Percentiles rank a stretch among this genome's conserved stretches.
Evolutionary conservation across 53 echinoderm and acorn worm species (phyloP).

Genomic region (Antedon mediterranea): DNA sequence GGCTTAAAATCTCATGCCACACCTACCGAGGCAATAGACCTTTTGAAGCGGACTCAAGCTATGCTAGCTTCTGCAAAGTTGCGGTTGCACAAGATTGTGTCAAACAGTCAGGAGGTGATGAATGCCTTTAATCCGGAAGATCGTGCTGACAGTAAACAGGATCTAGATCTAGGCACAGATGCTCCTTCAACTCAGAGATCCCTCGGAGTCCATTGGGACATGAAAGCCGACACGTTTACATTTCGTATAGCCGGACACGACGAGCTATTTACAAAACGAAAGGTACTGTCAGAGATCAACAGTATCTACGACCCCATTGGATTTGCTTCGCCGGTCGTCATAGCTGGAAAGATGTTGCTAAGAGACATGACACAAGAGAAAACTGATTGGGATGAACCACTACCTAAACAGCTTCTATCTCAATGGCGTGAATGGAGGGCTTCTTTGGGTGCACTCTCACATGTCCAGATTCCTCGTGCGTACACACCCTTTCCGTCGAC

Average conservation of each 20-base stretch:
- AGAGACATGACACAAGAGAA: no score
- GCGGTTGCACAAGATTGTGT: slow-evolving; percentile 32
- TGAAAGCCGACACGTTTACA: neutral
- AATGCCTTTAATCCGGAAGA: slow-evolving; percentile 10
- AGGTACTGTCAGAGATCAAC: no score
- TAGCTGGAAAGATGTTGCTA: no score
- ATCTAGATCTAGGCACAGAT: no score
- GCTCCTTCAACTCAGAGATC: neutral
- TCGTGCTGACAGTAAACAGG: slow-evolving; percentile 3
- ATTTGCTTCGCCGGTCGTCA: no score
- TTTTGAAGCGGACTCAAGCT: slow-evolving; percentile 5
- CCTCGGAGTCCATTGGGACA: neutral
- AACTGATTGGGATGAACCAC: no score
- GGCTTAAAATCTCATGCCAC: neutral
- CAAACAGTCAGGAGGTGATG: slow-evolving; percentile 24
- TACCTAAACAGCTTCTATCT: no score
- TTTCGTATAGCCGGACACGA: neutral
- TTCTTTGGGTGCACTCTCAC: no score
- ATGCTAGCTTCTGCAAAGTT: slow-evolving; percentile 24
- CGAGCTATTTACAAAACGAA: neutral
- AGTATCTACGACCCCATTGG: no score
- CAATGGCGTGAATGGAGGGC: no score
- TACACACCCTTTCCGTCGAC: no score
- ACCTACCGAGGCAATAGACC: neutral
- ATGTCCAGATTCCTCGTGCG: no score